Evolutionary conservation across 2,888 invertebrate species (phyloP).

Genomic region (Ariolimax columbianus): DNA sequence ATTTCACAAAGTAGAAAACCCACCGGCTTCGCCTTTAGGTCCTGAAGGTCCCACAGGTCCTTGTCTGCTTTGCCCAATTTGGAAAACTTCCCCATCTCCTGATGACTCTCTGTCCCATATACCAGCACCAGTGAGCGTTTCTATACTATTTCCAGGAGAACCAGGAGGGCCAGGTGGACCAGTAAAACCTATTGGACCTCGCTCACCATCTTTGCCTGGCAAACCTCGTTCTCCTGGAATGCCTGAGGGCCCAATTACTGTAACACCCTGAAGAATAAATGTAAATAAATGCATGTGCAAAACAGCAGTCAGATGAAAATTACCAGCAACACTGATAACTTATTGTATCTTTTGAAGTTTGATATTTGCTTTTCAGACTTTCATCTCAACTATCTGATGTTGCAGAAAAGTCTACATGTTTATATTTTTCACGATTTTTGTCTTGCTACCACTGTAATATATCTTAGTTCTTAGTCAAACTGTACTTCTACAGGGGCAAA

Average conservation of each 20-base stretch:
- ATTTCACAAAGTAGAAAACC: not conserved
- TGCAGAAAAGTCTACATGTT: too few relatives aligned
- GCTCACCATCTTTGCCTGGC: slow-evolving; percentile 55
- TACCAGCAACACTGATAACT: too few relatives aligned
- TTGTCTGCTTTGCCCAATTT: slow-evolving; percentile 45
- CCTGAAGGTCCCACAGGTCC: slow-evolving; percentile 53
- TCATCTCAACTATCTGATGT: too few relatives aligned
- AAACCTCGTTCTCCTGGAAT: slow-evolving; percentile 57
- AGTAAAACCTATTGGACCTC: slow-evolving; percentile 52
- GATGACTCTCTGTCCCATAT: not conserved
- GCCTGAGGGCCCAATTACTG: slow-evolving; percentile 54
- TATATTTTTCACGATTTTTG: too few relatives aligned
- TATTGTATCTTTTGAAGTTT: too few relatives aligned
- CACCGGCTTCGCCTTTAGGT: slow-evolving; percentile 15
- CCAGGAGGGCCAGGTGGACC: slow-evolving; percentile 62
- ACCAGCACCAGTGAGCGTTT: not conserved
- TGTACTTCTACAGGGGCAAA: too few relatives aligned
- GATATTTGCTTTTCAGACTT: too few relatives aligned
- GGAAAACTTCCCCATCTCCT: slow-evolving; percentile 2
- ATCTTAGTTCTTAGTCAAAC: too few relatives aligned
- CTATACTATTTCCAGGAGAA: slow-evolving; percentile 23
- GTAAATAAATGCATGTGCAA: not conserved
- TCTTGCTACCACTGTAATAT: too few relatives aligned
- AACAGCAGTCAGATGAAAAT: not conserved
- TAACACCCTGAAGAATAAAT: slow-evolving; percentile 47